Percentiles rank a stretch among this genome's conserved stretches.
Evolutionary conservation across 2,113 vertebrate species (phyloP).

Genomic region (Melanotaenia duboulayi): DNA sequence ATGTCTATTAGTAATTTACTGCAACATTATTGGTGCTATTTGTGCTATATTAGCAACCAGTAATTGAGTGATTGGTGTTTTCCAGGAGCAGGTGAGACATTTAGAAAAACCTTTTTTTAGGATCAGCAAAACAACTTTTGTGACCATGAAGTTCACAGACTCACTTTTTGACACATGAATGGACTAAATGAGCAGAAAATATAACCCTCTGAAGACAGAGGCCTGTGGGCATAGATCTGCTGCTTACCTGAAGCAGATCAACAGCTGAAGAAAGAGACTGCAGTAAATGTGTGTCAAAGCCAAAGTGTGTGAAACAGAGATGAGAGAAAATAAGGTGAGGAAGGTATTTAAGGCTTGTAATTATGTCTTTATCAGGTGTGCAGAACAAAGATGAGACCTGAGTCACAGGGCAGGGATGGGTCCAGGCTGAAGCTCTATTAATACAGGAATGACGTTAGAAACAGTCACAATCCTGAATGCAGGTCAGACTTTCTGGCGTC

Average conservation of each 20-base stretch:
- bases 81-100: slow-evolving; percentile 35
- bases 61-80: not conserved
- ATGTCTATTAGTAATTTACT: slow-evolving; percentile 24
- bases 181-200: slow-evolving; percentile 2
- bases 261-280: slow-evolving; percentile 22
- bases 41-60: not conserved
- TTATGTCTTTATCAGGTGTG: slow-evolving; percentile 77
- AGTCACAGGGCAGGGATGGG: slow-evolving; percentile 82
- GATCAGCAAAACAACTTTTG: slow-evolving; percentile 19
- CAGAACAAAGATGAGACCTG: slow-evolving; percentile 84
- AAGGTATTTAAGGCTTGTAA: slow-evolving; percentile 82
- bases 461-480: slow-evolving; percentile 72
- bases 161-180: slow-evolving; percentile 6
- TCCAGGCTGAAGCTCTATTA: slow-evolving; percentile 65
- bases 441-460: slow-evolving; percentile 75
- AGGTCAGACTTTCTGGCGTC: slow-evolving; percentile 84
- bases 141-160: not conserved
- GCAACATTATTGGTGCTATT: slow-evolving; percentile 12
- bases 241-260: not conserved
- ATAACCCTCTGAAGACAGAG: slow-evolving; percentile 23
- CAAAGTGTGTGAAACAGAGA: slow-evolving; percentile 32
- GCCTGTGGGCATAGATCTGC: slow-evolving; percentile 3
- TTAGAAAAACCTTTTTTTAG: not conserved
- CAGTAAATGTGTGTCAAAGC: slow-evolving; percentile 53
- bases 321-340: slow-evolving; percentile 63